Evolutionary conservation across 2,797 vertebrate genomes (phyloP).

Genomic region (Pteropus rufus): DNA sequence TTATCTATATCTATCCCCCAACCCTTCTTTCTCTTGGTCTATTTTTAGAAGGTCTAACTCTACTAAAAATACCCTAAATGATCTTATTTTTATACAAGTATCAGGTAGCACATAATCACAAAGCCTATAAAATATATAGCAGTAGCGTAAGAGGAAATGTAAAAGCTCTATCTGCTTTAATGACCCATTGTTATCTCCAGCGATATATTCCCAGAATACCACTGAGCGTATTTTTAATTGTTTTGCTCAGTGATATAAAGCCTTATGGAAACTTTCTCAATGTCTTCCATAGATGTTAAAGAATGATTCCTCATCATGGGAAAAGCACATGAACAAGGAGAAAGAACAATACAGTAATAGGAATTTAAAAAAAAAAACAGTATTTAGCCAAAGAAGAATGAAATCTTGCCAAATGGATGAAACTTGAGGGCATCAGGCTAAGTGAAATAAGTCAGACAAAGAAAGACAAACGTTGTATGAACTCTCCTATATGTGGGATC

Average conservation of each 20-base stretch:
- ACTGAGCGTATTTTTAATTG: not conserved
- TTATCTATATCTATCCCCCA: not conserved
- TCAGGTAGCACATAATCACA: not conserved
- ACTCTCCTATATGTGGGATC: not conserved
- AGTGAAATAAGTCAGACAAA: not conserved
- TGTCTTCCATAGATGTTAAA: not conserved
- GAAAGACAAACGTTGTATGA: not conserved
- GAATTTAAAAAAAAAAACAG: not conserved
- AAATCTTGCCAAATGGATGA: not conserved
- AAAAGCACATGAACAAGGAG: not conserved
- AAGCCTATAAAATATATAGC: not conserved
- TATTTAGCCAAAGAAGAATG: too few relatives aligned
- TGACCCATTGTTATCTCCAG: not conserved
- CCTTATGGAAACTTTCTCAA: not conserved
- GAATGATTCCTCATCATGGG: not conserved
- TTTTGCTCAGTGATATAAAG: not conserved
- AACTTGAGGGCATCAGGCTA: not conserved
- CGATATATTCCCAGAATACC: not conserved
- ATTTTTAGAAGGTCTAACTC: not conserved
- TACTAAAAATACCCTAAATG: not conserved
- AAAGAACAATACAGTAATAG: not conserved
- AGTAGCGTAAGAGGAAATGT: not conserved
- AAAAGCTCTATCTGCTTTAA: not conserved
- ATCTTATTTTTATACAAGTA: slow-evolving; percentile 7
- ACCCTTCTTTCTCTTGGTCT: not conserved